Conservation (phyloP, 2,797 vertebrate species). For the Sebastes ruberrimus region DNA sequence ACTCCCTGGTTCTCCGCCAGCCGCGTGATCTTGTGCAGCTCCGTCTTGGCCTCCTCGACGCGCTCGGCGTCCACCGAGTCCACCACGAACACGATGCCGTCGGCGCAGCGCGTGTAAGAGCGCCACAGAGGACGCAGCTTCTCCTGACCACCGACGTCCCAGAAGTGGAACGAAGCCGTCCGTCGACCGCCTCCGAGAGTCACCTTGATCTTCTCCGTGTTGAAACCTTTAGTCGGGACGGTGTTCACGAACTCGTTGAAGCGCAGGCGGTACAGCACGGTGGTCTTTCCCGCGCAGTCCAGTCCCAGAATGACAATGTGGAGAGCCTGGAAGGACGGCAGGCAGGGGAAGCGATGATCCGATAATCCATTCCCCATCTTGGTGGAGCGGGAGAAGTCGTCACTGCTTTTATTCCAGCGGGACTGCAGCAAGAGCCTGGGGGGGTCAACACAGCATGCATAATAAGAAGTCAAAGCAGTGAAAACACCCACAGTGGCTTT, state of each 20-base stretch:
- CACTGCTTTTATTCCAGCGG: slow-evolving; percentile 49
- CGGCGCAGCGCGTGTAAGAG: slow-evolving; percentile 93
- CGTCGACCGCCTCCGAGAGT: slow-evolving; percentile 83
- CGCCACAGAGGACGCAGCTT: slow-evolving; percentile 95
- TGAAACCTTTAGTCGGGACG: slow-evolving; percentile 95
- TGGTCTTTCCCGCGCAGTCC: slow-evolving; percentile 95
- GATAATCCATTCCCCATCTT: slow-evolving; percentile 80
- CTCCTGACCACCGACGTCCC: slow-evolving; percentile 96
- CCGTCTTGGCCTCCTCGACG: slow-evolving; percentile 92
- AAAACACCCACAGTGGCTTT: slow-evolving; percentile 40
- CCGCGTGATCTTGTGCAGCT: slow-evolving; percentile 95
- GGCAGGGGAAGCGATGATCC: slow-evolving; percentile 80
- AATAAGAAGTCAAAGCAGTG: slow-evolving; percentile 35
- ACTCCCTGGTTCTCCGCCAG: slow-evolving; percentile 94
- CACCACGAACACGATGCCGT: slow-evolving; percentile 96
- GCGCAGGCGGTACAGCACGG: slow-evolving; percentile 92
- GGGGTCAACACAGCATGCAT: slow-evolving; percentile 60
- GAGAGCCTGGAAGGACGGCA: slow-evolving; percentile 91
- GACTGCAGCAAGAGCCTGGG: slow-evolving; percentile 55
- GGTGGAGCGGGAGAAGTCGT: slow-evolving; percentile 11
- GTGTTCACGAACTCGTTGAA: slow-evolving; percentile 98
- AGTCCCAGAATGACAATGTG: slow-evolving; percentile 95
- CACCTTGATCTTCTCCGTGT: slow-evolving; percentile 92
- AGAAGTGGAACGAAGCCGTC: slow-evolving; percentile 90
- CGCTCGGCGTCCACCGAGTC: slow-evolving; percentile 93